These are phyloP conservation scores for Cryptus viduatorius DNA, from an alignment of 2,888 invertebrate genomes.

Conservation along the genomic window DNA sequence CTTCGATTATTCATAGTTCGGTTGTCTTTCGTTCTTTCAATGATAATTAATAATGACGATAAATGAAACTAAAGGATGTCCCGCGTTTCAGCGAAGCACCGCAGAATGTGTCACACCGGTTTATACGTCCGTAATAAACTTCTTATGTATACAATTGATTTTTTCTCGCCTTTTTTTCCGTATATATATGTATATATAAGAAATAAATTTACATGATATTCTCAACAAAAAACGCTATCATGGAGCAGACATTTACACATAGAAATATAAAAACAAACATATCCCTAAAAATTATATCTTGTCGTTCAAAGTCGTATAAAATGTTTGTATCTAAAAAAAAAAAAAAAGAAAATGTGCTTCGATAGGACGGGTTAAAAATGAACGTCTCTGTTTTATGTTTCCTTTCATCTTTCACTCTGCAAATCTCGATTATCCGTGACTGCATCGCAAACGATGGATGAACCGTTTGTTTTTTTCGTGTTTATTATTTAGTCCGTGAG, in stretches of 20 bases:
- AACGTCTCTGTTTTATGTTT: slow-evolving; percentile 43
- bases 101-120: slow-evolving; percentile 68
- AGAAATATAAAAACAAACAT: slow-evolving; percentile 82
- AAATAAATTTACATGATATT: slow-evolving; percentile 84
- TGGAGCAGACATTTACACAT: slow-evolving; percentile 83
- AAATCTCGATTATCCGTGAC: slow-evolving; percentile 30
- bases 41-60: slow-evolving; percentile 47
- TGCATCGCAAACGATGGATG: slow-evolving; percentile 25
- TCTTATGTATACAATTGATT: slow-evolving; percentile 73
- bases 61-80: slow-evolving; percentile 37
- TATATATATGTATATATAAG: slow-evolving; percentile 73
- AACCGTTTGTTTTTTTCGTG: slow-evolving; percentile 15
- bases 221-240: slow-evolving; percentile 83
- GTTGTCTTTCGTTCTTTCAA: slow-evolving; percentile 46
- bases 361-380: slow-evolving; percentile 78
- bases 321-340: slow-evolving; percentile 69
- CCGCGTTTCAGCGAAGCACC: slow-evolving; percentile 48
- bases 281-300: slow-evolving; percentile 79
- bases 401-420: slow-evolving; percentile 24
- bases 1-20: slow-evolving; percentile 70
- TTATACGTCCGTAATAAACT: slow-evolving; percentile 76
- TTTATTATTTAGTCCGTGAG: slow-evolving; percentile 41
- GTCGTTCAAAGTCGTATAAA: slow-evolving; percentile 81
- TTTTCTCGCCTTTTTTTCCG: slow-evolving; percentile 41
- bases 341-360: slow-evolving; percentile 67